These are phyloP conservation scores for Microcaecilia unicolor DNA, from an alignment of 2,797 vertebrate genomes.

Conservation along the genomic window DNA sequence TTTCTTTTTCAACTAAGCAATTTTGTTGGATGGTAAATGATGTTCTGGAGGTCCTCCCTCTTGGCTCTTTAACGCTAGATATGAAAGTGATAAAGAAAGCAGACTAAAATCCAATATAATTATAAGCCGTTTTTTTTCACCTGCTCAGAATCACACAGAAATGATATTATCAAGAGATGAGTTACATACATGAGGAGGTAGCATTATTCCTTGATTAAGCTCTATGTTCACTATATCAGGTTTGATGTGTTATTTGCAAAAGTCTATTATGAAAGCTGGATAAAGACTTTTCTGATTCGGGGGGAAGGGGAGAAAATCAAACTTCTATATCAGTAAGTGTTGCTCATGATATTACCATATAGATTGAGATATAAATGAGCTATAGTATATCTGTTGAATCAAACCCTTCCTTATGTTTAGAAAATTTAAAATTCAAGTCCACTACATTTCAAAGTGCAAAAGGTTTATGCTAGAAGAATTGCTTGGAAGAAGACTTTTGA, in stretches of 20 bases:
- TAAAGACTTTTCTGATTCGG: conserved; percentile 15
- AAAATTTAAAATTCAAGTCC: conserved; percentile 7
- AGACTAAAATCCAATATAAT: neutral
- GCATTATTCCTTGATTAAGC: neutral
- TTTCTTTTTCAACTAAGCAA: neutral
- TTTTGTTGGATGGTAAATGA: neutral
- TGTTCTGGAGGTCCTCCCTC: neutral
- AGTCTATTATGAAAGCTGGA: conserved; percentile 16
- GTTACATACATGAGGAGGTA: neutral
- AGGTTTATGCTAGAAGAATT: conserved; percentile 12
- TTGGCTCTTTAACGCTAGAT: neutral
- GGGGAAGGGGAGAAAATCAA: neutral
- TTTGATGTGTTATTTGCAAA: conserved; percentile 30
- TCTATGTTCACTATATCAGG: neutral
- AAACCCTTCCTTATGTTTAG: conserved; percentile 20
- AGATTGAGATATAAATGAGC: conserved; percentile 26
- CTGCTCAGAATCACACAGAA: neutral
- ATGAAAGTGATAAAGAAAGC: neutral
- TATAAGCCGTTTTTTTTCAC: neutral
- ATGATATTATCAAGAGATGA: neutral
- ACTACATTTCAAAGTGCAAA: conserved; percentile 12
- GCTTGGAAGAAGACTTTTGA: conserved; percentile 1
- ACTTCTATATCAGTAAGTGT: neutral
- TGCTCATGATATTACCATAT: conserved; percentile 16
- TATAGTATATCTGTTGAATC: conserved; percentile 4